A percentile compares a stretch with the other conserved stretches of the same genome.
Conservation (phyloP, 2,888 invertebrate species). For the Polydrusus tereticollis region DNA sequence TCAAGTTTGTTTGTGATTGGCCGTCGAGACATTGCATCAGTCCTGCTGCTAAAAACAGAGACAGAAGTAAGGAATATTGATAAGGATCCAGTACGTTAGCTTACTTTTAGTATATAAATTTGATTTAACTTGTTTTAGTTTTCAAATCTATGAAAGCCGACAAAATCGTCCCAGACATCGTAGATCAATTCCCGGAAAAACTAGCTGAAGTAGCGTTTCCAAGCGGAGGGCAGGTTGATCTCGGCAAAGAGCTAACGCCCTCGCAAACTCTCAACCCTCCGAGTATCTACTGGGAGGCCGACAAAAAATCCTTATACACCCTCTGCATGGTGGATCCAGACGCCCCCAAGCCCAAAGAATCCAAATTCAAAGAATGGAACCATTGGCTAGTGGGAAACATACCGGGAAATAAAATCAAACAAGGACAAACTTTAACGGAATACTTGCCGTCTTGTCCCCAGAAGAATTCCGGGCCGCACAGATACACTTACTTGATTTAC, state of each 20-base stretch:
- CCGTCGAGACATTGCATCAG: conserved; percentile 46
- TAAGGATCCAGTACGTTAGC: no score
- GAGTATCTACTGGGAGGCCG: conserved; percentile 58
- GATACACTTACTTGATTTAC: conserved; percentile 76
- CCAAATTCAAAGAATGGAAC: conserved; percentile 82
- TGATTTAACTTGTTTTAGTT: conserved; percentile 33
- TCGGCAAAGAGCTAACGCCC: conserved; percentile 79
- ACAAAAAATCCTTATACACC: conserved; percentile 56
- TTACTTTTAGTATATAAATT: no score
- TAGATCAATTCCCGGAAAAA: conserved; percentile 73
- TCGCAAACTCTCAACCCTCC: conserved; percentile 76
- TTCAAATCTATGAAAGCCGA: conserved; percentile 46
- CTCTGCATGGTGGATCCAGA: conserved; percentile 78
- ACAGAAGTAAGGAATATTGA: conserved; percentile 42
- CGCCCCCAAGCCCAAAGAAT: conserved; percentile 75
- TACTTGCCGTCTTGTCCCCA: conserved; percentile 80
- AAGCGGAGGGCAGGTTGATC: conserved; percentile 67
- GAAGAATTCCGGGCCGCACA: conserved; percentile 77
- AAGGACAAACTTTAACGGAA: conserved; percentile 75
- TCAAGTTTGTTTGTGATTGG: conserved; percentile 51
- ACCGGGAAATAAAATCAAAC: conserved; percentile 71
- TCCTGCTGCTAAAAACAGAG: conserved; percentile 42
- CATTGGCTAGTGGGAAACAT: conserved; percentile 86
- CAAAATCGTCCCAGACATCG: conserved; percentile 76
- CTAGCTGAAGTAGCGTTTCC: conserved; percentile 70